A percentile compares a stretch with the other conserved stretches of the same genome.
Evolutionary conservation across 2,888 invertebrate species (phyloP).

Genomic region (Congeria kusceri): DNA sequence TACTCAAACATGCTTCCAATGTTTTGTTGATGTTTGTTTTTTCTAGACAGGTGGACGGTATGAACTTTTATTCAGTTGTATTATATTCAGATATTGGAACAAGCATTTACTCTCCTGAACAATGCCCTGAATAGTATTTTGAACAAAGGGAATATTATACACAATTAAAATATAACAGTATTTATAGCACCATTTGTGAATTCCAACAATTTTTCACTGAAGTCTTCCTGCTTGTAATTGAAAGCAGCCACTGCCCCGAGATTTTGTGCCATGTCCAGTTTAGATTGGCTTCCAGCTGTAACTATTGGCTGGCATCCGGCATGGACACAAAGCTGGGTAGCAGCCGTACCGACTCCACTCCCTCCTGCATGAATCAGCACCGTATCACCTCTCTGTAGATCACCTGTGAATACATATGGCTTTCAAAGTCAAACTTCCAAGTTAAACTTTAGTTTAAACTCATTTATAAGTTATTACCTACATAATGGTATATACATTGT

Average conservation of each 20-base stretch:
- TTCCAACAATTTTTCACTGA: slow-evolving; percentile 78
- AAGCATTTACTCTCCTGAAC: too few relatives aligned
- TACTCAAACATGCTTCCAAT: too few relatives aligned
- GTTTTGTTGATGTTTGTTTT: too few relatives aligned
- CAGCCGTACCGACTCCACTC: slow-evolving; percentile 85
- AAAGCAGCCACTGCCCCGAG: slow-evolving; percentile 83
- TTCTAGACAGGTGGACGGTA: too few relatives aligned
- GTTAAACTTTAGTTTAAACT: too few relatives aligned
- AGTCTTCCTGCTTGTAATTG: slow-evolving; percentile 84
- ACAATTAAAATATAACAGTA: neutral
- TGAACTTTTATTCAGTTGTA: too few relatives aligned
- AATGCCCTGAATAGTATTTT: too few relatives aligned
- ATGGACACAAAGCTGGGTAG: slow-evolving; percentile 81
- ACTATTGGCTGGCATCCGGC: slow-evolving; percentile 79
- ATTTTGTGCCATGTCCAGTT: slow-evolving; percentile 77
- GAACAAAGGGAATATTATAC: too few relatives aligned
- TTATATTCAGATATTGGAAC: too few relatives aligned
- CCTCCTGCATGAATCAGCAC: slow-evolving; percentile 85
- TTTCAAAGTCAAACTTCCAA: too few relatives aligned
- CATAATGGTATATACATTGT: too few relatives aligned
- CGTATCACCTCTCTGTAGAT: slow-evolving; percentile 77
- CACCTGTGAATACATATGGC: slow-evolving; percentile 71
- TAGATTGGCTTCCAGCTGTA: slow-evolving; percentile 83
- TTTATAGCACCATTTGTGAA: slow-evolving; percentile 78
- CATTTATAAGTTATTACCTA: too few relatives aligned